Evolutionary conservation across 2,113 vertebrate species (phyloP).

Genomic region (Phalacrocorax brasilianus): DNA sequence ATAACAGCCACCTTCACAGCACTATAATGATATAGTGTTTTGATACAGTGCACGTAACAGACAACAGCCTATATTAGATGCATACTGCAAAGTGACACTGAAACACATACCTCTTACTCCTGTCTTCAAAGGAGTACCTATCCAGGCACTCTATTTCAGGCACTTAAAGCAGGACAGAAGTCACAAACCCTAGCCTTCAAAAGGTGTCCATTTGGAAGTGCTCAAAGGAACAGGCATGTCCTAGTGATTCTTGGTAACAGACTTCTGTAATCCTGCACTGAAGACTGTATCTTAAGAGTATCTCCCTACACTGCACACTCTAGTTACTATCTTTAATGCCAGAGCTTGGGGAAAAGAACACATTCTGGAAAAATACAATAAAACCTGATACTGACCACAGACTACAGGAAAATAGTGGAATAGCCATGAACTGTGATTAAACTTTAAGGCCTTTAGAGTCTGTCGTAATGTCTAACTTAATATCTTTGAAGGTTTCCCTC

Average conservation of each 20-base stretch:
- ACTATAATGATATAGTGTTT: neutral
- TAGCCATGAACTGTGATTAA: neutral
- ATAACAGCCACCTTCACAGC: neutral
- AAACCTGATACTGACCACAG: neutral
- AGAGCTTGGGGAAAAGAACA: neutral
- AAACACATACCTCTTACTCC: neutral
- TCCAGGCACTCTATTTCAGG: neutral
- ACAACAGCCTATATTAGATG: neutral
- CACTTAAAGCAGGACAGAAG: neutral
- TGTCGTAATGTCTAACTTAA: neutral
- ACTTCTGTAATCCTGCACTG: neutral
- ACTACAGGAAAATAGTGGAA: neutral
- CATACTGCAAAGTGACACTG: neutral
- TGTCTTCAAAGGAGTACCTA: too few relatives aligned
- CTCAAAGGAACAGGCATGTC: neutral
- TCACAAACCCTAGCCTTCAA: neutral
- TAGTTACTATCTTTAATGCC: neutral
- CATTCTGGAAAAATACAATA: neutral
- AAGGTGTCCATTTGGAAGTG: neutral
- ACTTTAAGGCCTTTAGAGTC: neutral
- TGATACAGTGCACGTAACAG: accelerated
- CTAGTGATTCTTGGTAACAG: neutral
- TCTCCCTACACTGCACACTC: neutral
- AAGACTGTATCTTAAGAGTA: neutral
- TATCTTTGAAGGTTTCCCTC: neutral